phyloP scores from a whole-genome alignment of 2,113 vertebrate species.

The Helogale parvula region DNA sequence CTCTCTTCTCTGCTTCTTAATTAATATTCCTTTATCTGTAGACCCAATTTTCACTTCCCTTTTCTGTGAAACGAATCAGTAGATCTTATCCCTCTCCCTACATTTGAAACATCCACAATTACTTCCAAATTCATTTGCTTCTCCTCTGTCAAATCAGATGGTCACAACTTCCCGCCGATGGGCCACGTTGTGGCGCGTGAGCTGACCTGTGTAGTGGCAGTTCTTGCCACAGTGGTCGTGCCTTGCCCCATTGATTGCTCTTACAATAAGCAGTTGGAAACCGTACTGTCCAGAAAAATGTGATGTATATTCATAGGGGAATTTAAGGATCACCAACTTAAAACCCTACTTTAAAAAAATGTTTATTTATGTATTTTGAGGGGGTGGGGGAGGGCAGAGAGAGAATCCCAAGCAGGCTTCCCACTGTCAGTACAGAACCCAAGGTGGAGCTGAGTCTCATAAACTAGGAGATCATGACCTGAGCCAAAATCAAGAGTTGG shows the following conservation, averaged over 20 bases:
- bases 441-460: too few species aligned
- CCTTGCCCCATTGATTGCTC: neutral
- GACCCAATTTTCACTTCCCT: neutral
- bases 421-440: too few species aligned
- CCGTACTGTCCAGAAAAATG: neutral
- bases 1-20: neutral
- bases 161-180: neutral
- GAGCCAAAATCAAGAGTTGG: too few species aligned
- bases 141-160: neutral
- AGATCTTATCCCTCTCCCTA: neutral
- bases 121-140: neutral
- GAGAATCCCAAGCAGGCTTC: too few species aligned
- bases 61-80: neutral
- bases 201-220: neutral
- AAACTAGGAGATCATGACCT: too few species aligned
- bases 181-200: accelerated
- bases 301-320: neutral
- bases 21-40: neutral
- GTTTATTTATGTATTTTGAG: too few species aligned
- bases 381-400: too few species aligned
- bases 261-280: neutral
- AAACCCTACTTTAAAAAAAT: too few species aligned
- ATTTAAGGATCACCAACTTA: neutral
- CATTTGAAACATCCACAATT: neutral
- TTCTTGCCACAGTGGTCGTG: neutral